phyloP scores from a whole-genome alignment of 92 coral and sea anemone genomes.

The Blastomussa wellsi region DNA sequence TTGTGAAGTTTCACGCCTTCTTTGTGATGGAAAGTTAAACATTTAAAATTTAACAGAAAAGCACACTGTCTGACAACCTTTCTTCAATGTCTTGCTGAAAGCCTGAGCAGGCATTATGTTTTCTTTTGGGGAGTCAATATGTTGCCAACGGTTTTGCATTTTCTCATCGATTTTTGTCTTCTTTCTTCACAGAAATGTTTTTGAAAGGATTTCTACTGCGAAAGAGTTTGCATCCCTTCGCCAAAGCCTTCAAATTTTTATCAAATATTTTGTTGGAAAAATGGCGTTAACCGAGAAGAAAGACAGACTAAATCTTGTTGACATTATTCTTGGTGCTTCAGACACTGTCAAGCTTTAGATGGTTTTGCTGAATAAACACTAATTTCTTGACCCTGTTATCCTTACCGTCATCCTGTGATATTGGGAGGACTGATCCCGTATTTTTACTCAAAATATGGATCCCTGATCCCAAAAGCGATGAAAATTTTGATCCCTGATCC shows the following conservation, averaged over 20 bases:
- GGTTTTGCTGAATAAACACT: neutral
- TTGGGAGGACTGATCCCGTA: too few species aligned
- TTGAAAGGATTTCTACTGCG: slow-evolving; percentile 69
- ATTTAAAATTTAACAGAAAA: neutral
- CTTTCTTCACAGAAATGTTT: slow-evolving; percentile 57
- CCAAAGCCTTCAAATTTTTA: slow-evolving; percentile 72
- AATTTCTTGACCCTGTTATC: neutral
- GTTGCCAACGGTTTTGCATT: neutral
- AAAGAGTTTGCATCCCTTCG: slow-evolving; percentile 65
- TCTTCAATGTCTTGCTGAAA: too few species aligned
- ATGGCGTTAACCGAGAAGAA: slow-evolving; percentile 12
- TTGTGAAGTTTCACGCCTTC: too few species aligned
- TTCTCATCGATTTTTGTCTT: neutral
- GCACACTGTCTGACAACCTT: neutral
- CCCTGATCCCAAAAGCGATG: too few species aligned
- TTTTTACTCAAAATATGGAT: too few species aligned
- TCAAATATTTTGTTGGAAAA: slow-evolving; percentile 74
- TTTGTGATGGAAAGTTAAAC: neutral
- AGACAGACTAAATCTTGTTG: slow-evolving; percentile 41
- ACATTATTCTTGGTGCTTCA: slow-evolving; percentile 47
- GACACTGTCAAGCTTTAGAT: slow-evolving; percentile 38
- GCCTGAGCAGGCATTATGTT: neutral
- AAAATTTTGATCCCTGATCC: too few species aligned
- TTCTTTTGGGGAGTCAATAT: neutral
- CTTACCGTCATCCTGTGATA: neutral